Conservation (phyloP, 2,797 vertebrate species). For the Halcyon leucocephala region DNA sequence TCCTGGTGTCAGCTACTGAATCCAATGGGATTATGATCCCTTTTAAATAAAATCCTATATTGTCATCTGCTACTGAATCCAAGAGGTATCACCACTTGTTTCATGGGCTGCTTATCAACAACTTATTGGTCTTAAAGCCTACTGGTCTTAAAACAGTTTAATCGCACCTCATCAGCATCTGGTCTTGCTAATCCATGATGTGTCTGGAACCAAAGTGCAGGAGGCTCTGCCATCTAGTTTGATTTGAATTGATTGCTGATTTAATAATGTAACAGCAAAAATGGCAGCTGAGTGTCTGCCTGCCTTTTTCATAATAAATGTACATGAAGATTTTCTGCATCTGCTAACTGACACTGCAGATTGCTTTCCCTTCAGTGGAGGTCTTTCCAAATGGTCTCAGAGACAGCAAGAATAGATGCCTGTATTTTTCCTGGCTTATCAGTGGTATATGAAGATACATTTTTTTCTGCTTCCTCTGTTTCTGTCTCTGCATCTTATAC, state of each 20-base stretch:
- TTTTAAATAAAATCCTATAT: constrained; percentile 17
- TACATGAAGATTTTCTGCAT: background rate
- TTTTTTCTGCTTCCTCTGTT: background rate
- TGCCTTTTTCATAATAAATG: constrained; percentile 3
- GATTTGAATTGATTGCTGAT: constrained; percentile 22
- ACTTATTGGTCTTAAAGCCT: background rate
- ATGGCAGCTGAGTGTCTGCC: background rate
- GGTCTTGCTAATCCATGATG: background rate
- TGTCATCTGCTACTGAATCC: background rate
- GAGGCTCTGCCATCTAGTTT: background rate
- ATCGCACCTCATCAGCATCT: background rate
- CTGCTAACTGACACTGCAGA: background rate
- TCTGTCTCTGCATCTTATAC: background rate
- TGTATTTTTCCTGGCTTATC: background rate
- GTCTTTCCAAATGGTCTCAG: background rate
- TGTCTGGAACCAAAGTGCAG: background rate
- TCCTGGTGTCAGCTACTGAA: constrained; percentile 37
- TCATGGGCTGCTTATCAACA: background rate
- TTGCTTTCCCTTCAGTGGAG: background rate
- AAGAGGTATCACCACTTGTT: background rate
- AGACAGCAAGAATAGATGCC: background rate
- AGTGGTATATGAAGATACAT: background rate
- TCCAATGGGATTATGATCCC: background rate
- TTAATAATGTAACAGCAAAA: constrained; percentile 25
- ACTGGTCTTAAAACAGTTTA: background rate